These are phyloP conservation scores for Xylota segnis DNA, from an alignment of 2,888 invertebrate species.

Conservation along the genomic window DNA sequence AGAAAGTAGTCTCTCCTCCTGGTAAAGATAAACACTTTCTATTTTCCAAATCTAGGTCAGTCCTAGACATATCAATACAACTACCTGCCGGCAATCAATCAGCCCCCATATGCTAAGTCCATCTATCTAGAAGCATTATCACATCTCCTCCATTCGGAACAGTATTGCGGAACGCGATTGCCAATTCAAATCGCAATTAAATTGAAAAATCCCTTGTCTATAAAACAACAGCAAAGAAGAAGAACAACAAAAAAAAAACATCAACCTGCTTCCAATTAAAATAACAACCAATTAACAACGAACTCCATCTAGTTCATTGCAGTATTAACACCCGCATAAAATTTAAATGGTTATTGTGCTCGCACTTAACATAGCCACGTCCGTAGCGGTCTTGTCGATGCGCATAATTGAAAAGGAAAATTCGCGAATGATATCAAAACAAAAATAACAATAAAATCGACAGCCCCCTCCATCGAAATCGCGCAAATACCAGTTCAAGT, in stretches of 20 bases:
- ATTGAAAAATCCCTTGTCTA: slow-evolving; percentile 9
- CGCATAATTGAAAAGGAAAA: slow-evolving; percentile 53
- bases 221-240: too few relatives aligned
- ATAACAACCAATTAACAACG: slow-evolving; percentile 47
- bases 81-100: background rate
- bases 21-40: too few relatives aligned
- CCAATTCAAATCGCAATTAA: slow-evolving; percentile 15
- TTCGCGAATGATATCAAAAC: slow-evolving; percentile 7
- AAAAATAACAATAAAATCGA: slow-evolving; percentile 40
- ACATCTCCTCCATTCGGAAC: background rate
- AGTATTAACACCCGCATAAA: slow-evolving; percentile 53
- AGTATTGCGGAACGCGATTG: slow-evolving; percentile 1
- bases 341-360: slow-evolving; percentile 24
- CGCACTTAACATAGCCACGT: slow-evolving; percentile 5
- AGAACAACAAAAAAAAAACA: background rate
- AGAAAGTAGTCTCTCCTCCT: too few relatives aligned
- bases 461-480: background rate
- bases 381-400: slow-evolving; percentile 11
- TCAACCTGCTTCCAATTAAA: slow-evolving; percentile 25
- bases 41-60: too few relatives aligned
- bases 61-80: too few relatives aligned
- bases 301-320: slow-evolving; percentile 45
- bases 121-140: background rate
- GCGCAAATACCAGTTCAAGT: slow-evolving; percentile 1
- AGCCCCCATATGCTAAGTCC: background rate